Percentiles rank a stretch among this genome's conserved stretches.
Evolutionary conservation across 2,888 invertebrate species (phyloP).

Genomic region (Drosophila formosana): DNA sequence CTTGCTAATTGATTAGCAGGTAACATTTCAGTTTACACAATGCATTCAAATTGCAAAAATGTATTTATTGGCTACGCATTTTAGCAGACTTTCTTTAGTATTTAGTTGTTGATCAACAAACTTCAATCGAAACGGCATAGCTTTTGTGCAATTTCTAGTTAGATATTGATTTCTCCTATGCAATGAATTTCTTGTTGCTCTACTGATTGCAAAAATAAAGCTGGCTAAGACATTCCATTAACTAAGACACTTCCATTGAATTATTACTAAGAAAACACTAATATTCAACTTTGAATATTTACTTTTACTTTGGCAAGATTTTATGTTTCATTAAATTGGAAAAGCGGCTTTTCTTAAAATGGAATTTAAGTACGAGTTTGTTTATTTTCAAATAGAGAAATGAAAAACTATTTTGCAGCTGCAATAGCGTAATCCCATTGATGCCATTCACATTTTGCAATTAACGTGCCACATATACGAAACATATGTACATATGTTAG

Average conservation of each 20-base stretch:
- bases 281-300: too few species aligned
- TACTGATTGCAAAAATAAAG: background rate
- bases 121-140: background rate
- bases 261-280: background rate
- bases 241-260: background rate
- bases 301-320: too few species aligned
- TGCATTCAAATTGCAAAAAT: background rate
- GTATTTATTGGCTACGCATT: background rate
- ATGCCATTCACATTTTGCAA: constrained; percentile 48
- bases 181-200: background rate
- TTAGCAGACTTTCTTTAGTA: background rate
- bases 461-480: constrained; percentile 24
- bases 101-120: background rate
- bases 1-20: background rate
- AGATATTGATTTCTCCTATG: background rate
- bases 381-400: background rate
- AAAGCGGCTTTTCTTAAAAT: background rate
- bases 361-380: background rate
- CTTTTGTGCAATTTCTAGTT: background rate
- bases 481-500: background rate
- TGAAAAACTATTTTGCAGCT: background rate
- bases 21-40: too few species aligned
- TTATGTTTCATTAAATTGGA: too few species aligned
- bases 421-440: background rate
- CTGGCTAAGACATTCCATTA: background rate